Conservation (phyloP, 2,113 vertebrate species). For the Malaclemys terrapin region DNA sequence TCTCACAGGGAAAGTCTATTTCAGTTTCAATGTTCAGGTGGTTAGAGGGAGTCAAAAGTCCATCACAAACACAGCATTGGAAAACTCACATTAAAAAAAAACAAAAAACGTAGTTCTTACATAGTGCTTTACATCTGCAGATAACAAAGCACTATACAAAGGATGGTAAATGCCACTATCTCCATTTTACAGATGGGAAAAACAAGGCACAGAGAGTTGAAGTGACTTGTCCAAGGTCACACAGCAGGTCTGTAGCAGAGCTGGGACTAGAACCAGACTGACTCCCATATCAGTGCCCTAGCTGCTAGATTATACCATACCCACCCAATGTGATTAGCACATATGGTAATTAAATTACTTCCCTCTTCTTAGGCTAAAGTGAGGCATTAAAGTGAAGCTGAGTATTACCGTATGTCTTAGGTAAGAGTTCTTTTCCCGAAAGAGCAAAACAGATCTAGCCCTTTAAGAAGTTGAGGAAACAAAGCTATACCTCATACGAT, state of each 20-base stretch:
- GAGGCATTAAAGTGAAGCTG: background rate
- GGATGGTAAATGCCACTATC: background rate
- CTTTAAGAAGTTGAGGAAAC: background rate
- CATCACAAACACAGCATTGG: background rate
- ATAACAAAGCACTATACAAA: background rate
- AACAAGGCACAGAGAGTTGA: background rate
- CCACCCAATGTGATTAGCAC: background rate
- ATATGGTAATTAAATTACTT: background rate
- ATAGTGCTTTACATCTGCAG: background rate
- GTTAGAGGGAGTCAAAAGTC: constrained; percentile 30
- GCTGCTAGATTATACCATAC: background rate
- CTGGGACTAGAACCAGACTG: background rate
- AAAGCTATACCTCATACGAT: constrained; percentile 48
- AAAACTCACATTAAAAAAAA: constrained; percentile 36
- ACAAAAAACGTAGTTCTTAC: background rate
- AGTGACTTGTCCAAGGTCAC: background rate
- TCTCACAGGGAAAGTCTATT: constrained; percentile 65
- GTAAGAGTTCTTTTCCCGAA: background rate
- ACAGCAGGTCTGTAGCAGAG: background rate
- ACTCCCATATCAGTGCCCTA: background rate
- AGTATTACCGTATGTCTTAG: background rate
- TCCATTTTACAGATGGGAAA: background rate
- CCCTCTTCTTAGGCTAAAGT: background rate
- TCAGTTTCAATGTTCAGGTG: constrained; percentile 41
- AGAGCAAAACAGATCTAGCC: constrained; percentile 26